Conservation (phyloP, 2,797 vertebrate genomes). For the Peromyscus attwateri region DNA sequence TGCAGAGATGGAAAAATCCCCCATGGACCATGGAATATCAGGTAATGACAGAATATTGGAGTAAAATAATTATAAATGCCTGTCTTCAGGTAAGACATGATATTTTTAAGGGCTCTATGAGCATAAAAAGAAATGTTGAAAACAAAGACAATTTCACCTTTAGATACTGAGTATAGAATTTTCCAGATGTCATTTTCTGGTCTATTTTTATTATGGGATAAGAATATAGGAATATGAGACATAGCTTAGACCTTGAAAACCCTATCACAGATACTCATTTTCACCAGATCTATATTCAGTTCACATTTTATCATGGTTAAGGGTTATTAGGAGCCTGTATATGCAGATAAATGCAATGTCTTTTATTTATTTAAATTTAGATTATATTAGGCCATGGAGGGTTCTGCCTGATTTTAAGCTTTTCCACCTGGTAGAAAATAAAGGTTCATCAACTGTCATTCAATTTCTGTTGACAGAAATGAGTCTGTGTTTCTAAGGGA, state of each 20-base stretch:
- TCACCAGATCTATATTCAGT: background rate
- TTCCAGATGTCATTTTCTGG: background rate
- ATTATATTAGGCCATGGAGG: background rate
- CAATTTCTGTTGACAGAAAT: background rate
- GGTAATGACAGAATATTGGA: constrained; percentile 53
- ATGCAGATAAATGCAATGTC: background rate
- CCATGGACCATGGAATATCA: constrained; percentile 35
- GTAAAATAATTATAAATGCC: constrained; percentile 2
- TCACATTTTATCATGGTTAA: constrained; percentile 3
- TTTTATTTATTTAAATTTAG: constrained; percentile 53
- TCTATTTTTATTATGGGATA: background rate
- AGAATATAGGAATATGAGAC: background rate
- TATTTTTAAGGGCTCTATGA: constrained; percentile 44
- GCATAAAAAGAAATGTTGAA: constrained; percentile 3
- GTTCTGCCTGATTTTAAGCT: background rate
- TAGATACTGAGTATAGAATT: background rate
- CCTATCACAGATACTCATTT: background rate
- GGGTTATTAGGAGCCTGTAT: constrained; percentile 35
- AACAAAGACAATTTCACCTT: constrained; percentile 47
- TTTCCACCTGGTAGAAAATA: background rate
- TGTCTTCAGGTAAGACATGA: constrained; percentile 17
- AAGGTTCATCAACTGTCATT: background rate
- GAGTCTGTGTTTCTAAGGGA: background rate
- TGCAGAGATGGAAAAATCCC: constrained; percentile 68
- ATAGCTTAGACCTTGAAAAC: background rate